phyloP scores from a whole-genome alignment of 1,140 invertebrate genomes.

The Drosophila parvula region DNA sequence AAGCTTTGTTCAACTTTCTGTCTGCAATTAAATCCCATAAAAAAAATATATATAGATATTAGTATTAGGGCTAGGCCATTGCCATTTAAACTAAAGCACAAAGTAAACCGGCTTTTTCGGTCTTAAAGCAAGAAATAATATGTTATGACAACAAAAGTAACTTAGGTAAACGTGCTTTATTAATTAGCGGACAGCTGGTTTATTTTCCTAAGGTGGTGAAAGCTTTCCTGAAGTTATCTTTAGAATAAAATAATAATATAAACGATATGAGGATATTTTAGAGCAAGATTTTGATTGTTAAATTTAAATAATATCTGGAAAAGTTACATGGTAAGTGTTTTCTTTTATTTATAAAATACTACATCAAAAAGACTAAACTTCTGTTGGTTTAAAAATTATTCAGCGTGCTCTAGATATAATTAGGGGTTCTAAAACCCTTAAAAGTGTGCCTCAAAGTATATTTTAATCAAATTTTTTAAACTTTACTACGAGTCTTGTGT shows the following conservation, averaged over 20 bases:
- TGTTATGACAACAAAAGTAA: neutral
- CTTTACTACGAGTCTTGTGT: no score
- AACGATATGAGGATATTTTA: no score
- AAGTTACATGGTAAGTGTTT: no score
- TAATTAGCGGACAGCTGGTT: neutral
- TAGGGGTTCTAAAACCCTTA: no score
- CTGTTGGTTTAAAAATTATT: no score
- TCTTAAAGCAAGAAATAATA: neutral
- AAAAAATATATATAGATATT: conserved; percentile 9
- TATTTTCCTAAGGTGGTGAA: neutral
- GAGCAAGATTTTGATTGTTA: no score
- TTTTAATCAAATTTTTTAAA: no score
- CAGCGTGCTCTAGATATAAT: no score
- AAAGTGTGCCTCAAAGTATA: no score
- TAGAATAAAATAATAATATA: neutral
- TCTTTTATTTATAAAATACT: no score
- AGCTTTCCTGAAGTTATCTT: neutral
- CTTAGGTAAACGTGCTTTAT: neutral
- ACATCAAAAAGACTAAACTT: no score
- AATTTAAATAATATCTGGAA: no score
- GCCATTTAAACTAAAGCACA: conserved; percentile 24
- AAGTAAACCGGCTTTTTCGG: conserved; percentile 26
- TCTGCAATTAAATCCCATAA: conserved; percentile 13
- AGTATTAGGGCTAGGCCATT: conserved; percentile 13
- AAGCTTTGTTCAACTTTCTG: conserved; percentile 20